Evolutionary conservation across 2,113 vertebrate species (phyloP), one percentile per base, ranked within the genome.

Genomic region (Channa argus): DNA sequence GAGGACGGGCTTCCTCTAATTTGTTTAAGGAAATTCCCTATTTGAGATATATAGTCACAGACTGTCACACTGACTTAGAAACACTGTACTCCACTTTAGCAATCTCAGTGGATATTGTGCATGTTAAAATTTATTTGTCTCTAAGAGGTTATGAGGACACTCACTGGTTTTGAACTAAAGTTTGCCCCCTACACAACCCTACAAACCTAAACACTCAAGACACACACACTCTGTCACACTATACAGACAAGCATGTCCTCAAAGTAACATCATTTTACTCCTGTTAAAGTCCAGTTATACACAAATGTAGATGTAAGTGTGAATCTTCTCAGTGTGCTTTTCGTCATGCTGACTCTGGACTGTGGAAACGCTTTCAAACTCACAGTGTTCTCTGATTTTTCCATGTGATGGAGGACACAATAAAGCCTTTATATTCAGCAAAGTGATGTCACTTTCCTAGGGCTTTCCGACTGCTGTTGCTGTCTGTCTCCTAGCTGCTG

Each of bases 341-440:
- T 59, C 66, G 64, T 79, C 79, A 65, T 15, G 13, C 45, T 71
- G 84, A 82, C 83, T 70, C 73, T 71, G 62, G 49, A 41, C 73
- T 49, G 13, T 69, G 39, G 62, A 83, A 71, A 82, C 77, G 39
- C 66, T 14, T 53, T 70, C 71, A 80, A 74, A 83, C 88, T 86
- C 63, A 56, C 77, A 77, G 62, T 52, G 50, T 79, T 84, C 81
- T 71, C 82, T 68, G 71, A 63, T 68, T 89, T 92, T 91, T 84
- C 66, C 79, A 83, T 69, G 81, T 79, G 80, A 76, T 73, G 43
- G 73, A 63, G 50, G 53, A 77, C 51, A 94, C 93, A 94, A 93
- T 91, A 79, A 82, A 64, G 80, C 74, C 83, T 91, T 94, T 94
- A 87, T 92, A 60, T 33, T 37, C 62, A 54, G 33, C 34, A 6